These are phyloP conservation scores for Podarcis cretensis DNA, from an alignment of 2,113 vertebrate species.

Conservation along the genomic window DNA sequence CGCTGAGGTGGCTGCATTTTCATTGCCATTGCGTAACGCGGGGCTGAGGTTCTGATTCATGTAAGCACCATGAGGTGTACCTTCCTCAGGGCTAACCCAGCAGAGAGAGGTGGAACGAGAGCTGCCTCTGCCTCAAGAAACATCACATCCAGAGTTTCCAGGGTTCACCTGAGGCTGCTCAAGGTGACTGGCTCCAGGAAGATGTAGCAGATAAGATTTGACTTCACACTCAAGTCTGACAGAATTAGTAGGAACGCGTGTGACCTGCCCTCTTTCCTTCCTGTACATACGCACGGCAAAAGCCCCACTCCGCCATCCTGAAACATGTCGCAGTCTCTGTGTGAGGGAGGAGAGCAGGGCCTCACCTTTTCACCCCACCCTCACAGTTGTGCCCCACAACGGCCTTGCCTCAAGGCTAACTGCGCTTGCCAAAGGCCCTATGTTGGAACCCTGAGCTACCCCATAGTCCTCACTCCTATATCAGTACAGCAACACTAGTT, in stretches of 20 bases:
- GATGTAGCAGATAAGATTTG: not conserved
- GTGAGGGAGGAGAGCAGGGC: too few relatives aligned
- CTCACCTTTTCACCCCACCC: too few relatives aligned
- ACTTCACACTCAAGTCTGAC: not conserved
- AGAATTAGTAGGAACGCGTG: not conserved
- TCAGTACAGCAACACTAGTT: too few relatives aligned
- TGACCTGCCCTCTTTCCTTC: too few relatives aligned
- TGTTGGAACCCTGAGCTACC: too few relatives aligned
- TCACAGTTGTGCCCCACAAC: too few relatives aligned
- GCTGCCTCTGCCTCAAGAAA: not conserved
- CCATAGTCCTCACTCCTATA: too few relatives aligned
- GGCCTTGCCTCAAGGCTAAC: too few relatives aligned
- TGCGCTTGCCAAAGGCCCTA: too few relatives aligned
- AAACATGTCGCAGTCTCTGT: too few relatives aligned
- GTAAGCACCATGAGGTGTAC: not conserved
- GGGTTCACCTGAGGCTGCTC: not conserved
- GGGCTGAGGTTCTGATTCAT: not conserved
- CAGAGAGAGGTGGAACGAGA: not conserved
- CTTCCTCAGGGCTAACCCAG: not conserved
- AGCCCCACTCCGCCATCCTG: too few relatives aligned
- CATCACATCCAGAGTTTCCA: not conserved
- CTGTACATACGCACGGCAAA: too few relatives aligned
- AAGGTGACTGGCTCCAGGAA: not conserved
- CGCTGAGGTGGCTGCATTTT: not conserved
- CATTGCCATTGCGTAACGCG: not conserved